Evolutionary conservation across 2,797 vertebrate species (phyloP).

Genomic region (Melanotaenia trifasciata): DNA sequence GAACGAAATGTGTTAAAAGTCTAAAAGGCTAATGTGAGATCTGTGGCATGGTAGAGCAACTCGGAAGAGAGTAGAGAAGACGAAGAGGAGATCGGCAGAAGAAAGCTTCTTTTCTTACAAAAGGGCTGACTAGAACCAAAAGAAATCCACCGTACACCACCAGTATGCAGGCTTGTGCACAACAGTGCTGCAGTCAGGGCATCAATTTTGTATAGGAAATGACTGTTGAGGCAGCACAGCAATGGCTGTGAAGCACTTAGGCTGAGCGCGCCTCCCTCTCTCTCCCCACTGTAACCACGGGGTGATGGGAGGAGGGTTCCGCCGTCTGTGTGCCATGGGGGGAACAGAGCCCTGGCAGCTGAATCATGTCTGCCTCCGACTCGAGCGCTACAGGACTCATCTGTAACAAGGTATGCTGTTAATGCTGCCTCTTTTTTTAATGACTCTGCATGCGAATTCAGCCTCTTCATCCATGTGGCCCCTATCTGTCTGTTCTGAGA

Average conservation of each 20-base stretch:
- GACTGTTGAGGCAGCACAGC: conserved; percentile 74
- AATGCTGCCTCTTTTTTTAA: conserved; percentile 49
- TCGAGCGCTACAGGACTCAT: conserved; percentile 85
- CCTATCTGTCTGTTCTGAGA: conserved; percentile 50
- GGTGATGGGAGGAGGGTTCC: conserved; percentile 69
- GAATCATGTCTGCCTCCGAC: conserved; percentile 84
- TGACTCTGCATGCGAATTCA: conserved; percentile 60
- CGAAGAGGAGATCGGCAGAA: conserved; percentile 7
- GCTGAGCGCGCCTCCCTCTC: conserved; percentile 59
- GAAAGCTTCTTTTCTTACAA: conserved; percentile 21
- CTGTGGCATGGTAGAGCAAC: not conserved
- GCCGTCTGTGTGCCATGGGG: conserved; percentile 71
- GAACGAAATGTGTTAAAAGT: conserved; percentile 8
- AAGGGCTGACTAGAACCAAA: conserved; percentile 51
- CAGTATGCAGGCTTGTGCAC: conserved; percentile 65
- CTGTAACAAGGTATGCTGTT: conserved; percentile 80
- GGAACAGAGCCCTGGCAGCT: conserved; percentile 72
- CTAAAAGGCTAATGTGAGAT: conserved; percentile 7
- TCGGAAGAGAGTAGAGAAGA: not conserved
- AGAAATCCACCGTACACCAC: conserved; percentile 46
- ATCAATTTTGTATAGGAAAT: conserved; percentile 85
- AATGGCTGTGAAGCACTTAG: conserved; percentile 79
- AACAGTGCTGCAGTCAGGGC: conserved; percentile 80
- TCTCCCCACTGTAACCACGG: conserved; percentile 61
- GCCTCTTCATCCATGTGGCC: conserved; percentile 40